Percentiles rank a stretch among this genome's conserved stretches.
phyloP scores from a whole-genome alignment of 2,797 vertebrate species.

The Channa striata region DNA sequence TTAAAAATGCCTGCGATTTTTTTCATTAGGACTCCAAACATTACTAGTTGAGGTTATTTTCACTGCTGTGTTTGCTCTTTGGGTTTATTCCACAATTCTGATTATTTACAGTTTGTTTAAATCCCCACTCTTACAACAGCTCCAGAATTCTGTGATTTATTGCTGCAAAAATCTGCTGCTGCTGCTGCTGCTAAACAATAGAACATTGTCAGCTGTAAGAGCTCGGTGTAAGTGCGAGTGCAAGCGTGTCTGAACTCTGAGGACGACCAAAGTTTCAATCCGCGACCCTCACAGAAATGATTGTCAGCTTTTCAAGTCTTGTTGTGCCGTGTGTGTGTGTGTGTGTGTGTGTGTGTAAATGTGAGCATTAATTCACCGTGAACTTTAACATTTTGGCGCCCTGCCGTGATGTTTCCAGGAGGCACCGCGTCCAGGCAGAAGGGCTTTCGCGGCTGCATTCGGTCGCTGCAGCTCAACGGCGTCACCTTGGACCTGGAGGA shows the following conservation, averaged over 20 bases:
- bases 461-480: conserved; percentile 92
- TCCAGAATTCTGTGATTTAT: conserved; percentile 22
- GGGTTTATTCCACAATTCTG: not conserved
- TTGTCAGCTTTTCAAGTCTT: conserved; percentile 6
- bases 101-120: not conserved
- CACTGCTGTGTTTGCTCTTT: not conserved
- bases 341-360: not conserved
- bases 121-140: not conserved
- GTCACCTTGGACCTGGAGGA: conserved; percentile 91
- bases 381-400: no score
- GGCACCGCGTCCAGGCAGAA: conserved; percentile 94
- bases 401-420: conserved; percentile 74
- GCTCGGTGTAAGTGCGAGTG: conserved; percentile 8
- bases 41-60: not conserved
- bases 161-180: conserved; percentile 29
- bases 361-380: no score
- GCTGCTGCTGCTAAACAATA: conserved; percentile 17
- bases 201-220: conserved; percentile 35
- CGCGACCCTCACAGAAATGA: conserved; percentile 15
- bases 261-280: conserved; percentile 10
- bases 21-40: no score
- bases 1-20: no score
- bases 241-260: conserved; percentile 11
- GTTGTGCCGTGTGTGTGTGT: not conserved
- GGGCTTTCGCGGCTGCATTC: conserved; percentile 93